Evolutionary conservation across 2,797 vertebrate genomes (phyloP), one percentile per base, ranked within the genome.

Genomic region (Oreortyx pictus): DNA sequence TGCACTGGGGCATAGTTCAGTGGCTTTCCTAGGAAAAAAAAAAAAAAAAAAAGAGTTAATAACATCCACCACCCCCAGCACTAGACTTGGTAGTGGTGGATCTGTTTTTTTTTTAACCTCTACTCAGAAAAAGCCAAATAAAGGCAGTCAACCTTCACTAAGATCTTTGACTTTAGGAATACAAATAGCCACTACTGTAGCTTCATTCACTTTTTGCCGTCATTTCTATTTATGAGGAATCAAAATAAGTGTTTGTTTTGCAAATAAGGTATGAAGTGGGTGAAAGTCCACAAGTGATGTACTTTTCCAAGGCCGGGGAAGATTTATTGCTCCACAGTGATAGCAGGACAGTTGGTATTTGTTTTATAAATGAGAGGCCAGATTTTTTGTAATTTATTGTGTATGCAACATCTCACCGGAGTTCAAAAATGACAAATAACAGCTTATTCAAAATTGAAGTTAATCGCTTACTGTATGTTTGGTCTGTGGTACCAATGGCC

Each of bases 291-390:
- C 27, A 83, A 50, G 8, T 39, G 41, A 75, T 80, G 41, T 18
- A 79, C 91, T 83, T 86, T 71, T 71, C 37, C 41, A 89, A 71
- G 71, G 64, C 33, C 35, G 12, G 2, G 3, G 39, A 46, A 73
- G n/a, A 89, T 92, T 89, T 90, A 66, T 61, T 94, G 91, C 80
- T 73, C 71, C 37, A 47, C 76, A 92, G 82, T 43, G 29, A 78
- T 7, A 89, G 67, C 2, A 2, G 54, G 91, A n/a, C 27, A 80
- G n/a, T 91, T 89, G 76, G 44, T 49, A 79, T 89, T 71, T 76
- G 44, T 67, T 84, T 77, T 86, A 17, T 43, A 80, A 89, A 39
- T 31, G 65, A 94, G 47, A 88, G 46, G 60, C 16, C 60, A 81
- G 52, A 71, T 44, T 82, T 91, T 87, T 86, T 47, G 50, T 50